Base-by-base conservation (phyloP, 2,888 invertebrate species). In the Tetramorium bicarinatum region DNA sequence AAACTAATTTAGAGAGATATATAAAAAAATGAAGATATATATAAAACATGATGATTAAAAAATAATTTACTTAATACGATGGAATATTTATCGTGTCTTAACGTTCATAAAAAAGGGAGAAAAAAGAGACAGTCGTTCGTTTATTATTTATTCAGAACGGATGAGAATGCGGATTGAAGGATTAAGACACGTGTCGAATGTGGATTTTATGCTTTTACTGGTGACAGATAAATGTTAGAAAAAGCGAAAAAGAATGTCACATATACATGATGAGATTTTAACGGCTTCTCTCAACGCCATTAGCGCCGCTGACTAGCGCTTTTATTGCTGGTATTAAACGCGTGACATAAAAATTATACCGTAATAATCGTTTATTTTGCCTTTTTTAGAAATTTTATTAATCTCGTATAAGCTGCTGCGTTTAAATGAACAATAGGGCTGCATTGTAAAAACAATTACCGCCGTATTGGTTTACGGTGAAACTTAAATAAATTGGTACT, bases 251-350 rank as follows among this genome's bases (percentile, higher is more conserved):
- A 62, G 80, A 84, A 82, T 77, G 67, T 52, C 85, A 80, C 62
- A 80, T 72, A 84, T 80, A 83, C 75, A 87, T 89, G 90, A 90
- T 88, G 89, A 87, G 87, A 88, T 87, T 89, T 87, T 89, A 89
- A 89, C 87, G 87, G 86, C 66, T 85, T 75, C 21, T 67, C 61
- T 74, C 52, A 59, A 56, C 71, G 84, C 59, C 88, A 83, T 84
- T 88, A 87, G 83, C 82, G 69, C 47, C 59, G 47, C 82, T 59
- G 61, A 75, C 62, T 62, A 49, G 47, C 67, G 34, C 25, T 61
- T 82, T 83, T 83, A 79, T 64, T 41, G 41, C 61, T 76, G 59
- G 64, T 85, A 34, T 76, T 56, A 74, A 77, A 74, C 47, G 72
- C 13, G 62, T 69, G 38, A 25, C 66, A 71, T n/a, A 82, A 85